These are phyloP conservation scores for Dendrocincla fuliginosa DNA, from an alignment of 2,797 vertebrate species.

Conservation along the genomic window DNA sequence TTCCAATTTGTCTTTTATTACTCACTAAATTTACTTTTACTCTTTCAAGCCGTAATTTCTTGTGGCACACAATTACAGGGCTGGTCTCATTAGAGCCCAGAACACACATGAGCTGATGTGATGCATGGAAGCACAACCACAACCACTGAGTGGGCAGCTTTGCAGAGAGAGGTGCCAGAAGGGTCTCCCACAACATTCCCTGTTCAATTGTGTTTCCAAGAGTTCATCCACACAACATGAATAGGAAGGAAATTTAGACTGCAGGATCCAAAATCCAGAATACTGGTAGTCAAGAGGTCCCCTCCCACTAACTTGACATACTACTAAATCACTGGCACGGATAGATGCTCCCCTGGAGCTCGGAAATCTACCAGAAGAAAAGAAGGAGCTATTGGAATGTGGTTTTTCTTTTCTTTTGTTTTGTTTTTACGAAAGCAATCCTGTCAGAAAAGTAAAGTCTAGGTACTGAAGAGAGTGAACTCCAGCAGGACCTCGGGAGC, in stretches of 20 bases:
- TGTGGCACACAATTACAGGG: not conserved
- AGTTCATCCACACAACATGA: not conserved
- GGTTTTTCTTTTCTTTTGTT: too few relatives aligned
- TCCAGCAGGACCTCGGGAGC: not conserved
- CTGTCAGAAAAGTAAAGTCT: not conserved
- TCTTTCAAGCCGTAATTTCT: not conserved
- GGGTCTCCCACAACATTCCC: not conserved
- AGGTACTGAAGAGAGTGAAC: not conserved
- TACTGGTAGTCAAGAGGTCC: not conserved
- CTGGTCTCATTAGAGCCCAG: not conserved
- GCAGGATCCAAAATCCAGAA: not conserved
- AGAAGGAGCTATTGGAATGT: not conserved
- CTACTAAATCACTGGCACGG: not conserved
- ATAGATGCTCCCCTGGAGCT: not conserved
- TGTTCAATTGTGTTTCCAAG: not conserved
- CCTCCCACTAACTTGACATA: not conserved
- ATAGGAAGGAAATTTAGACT: not conserved
- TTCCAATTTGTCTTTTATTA: not conserved
- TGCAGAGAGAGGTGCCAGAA: not conserved
- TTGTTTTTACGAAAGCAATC: not conserved
- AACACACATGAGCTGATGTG: not conserved
- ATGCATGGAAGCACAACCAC: not conserved
- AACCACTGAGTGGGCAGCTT: not conserved
- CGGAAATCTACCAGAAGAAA: not conserved
- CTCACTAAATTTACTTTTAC: not conserved